phyloP scores from a whole-genome alignment of 2,797 vertebrate species.

The Acipenser transmontanus region DNA sequence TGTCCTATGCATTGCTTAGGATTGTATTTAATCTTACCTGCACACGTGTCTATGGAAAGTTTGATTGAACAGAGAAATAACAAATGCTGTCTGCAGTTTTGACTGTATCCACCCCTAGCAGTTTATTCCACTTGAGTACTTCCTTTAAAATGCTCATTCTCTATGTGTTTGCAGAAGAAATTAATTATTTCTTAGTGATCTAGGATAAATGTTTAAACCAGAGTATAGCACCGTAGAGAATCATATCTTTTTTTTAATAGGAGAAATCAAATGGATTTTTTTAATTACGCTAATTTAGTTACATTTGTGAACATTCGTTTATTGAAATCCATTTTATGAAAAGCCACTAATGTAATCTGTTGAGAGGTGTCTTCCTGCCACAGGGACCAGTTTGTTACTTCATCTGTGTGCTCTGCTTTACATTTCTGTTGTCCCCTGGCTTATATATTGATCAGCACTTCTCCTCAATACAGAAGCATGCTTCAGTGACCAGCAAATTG shows the following conservation, averaged over 20 bases:
- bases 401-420: not conserved
- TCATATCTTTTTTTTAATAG: not conserved
- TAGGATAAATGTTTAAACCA: not conserved
- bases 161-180: not conserved
- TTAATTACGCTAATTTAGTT: not conserved
- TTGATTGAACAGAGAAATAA: no score
- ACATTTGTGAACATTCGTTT: not conserved
- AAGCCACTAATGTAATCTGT: no score
- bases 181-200: not conserved
- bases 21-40: no score
- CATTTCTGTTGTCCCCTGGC: not conserved
- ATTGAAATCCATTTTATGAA: no score
- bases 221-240: not conserved
- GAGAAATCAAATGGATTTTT: not conserved
- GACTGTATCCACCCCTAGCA: no score
- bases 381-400: no score
- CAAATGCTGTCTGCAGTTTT: no score
- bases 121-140: not conserved
- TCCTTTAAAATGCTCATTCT: conserved; percentile 1
- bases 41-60: no score
- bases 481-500: conserved; percentile 1
- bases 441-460: not conserved
- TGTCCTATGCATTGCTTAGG: no score
- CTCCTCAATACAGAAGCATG: not conserved
- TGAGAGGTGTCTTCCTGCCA: no score